A percentile compares a stretch with the other conserved stretches of the same genome.
These are phyloP conservation scores for Agelastica alni DNA, from an alignment of 2,888 invertebrate species.

Conservation along the genomic window DNA sequence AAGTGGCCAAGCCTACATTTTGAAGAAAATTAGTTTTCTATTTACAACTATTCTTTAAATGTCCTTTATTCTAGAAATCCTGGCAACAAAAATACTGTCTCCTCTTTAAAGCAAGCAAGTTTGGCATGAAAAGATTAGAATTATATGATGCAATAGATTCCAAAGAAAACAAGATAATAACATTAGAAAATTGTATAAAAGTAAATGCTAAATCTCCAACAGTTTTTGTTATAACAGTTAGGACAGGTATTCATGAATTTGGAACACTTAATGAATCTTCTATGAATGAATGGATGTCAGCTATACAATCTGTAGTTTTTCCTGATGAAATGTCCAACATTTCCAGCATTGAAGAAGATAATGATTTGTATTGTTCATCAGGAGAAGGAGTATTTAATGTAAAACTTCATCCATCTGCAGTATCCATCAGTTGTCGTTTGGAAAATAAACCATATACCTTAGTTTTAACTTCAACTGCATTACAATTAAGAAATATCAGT, in stretches of 20 bases:
- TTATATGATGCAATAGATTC: slow-evolving; percentile 77
- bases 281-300: slow-evolving; percentile 76
- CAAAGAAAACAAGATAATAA: slow-evolving; percentile 64
- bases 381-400: slow-evolving; percentile 80
- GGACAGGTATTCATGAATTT: slow-evolving; percentile 65
- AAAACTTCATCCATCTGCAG: slow-evolving; percentile 76
- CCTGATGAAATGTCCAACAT: slow-evolving; percentile 64
- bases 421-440: slow-evolving; percentile 75
- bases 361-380: slow-evolving; percentile 85
- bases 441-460: slow-evolving; percentile 71
- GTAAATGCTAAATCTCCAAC: slow-evolving; percentile 69
- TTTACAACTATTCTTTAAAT: no score
- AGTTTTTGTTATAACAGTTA: slow-evolving; percentile 72
- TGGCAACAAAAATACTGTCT: slow-evolving; percentile 81
- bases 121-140: slow-evolving; percentile 84
- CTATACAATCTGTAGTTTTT: slow-evolving; percentile 81
- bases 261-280: slow-evolving; percentile 72
- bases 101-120: slow-evolving; percentile 80
- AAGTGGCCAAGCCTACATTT: no score
- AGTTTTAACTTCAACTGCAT: slow-evolving; percentile 73
- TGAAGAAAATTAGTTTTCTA: no score
- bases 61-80: slow-evolving; percentile 73
- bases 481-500: slow-evolving; percentile 72
- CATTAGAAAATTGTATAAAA: slow-evolving; percentile 86
- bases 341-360: slow-evolving; percentile 78